Conservation (phyloP, 2,797 vertebrate genomes). For the Labroides dimidiatus region DNA sequence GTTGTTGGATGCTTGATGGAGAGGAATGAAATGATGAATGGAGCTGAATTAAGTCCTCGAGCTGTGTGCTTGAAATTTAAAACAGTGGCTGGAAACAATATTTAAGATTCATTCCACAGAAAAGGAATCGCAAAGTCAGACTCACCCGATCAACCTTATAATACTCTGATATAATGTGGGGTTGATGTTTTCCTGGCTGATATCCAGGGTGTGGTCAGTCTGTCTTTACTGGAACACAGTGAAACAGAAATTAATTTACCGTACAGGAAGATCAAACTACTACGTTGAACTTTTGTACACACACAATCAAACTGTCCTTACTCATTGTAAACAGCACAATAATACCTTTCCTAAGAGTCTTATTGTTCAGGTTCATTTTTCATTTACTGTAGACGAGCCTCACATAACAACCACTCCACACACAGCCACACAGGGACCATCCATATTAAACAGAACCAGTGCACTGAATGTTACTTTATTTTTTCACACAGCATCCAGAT, state of each 20-base stretch:
- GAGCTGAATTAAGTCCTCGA: too few species aligned
- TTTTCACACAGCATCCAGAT: conserved; percentile 40
- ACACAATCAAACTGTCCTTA: not conserved
- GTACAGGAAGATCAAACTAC: conserved; percentile 5
- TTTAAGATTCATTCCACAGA: too few species aligned
- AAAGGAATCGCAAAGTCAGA: too few species aligned
- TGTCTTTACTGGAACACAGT: conserved; percentile 13
- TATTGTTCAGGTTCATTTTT: conserved; percentile 7
- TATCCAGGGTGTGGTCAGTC: not conserved
- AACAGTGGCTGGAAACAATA: too few species aligned
- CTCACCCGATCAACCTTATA: not conserved
- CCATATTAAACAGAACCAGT: conserved; percentile 36
- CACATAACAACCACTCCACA: conserved; percentile 6
- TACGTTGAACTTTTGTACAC: not conserved
- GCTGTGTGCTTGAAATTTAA: too few species aligned
- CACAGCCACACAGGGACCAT: conserved; percentile 4
- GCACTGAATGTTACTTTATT: conserved; percentile 33
- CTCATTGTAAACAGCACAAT: not conserved
- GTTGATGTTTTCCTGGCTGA: not conserved
- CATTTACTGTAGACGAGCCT: conserved; percentile 19
- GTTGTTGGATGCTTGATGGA: too few species aligned
- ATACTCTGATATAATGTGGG: not conserved
- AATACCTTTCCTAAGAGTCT: not conserved
- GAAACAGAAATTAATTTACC: conserved; percentile 6
- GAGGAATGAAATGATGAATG: too few species aligned